Conservation (phyloP, 2,113 vertebrate genomes). For the Lota lota region DNA sequence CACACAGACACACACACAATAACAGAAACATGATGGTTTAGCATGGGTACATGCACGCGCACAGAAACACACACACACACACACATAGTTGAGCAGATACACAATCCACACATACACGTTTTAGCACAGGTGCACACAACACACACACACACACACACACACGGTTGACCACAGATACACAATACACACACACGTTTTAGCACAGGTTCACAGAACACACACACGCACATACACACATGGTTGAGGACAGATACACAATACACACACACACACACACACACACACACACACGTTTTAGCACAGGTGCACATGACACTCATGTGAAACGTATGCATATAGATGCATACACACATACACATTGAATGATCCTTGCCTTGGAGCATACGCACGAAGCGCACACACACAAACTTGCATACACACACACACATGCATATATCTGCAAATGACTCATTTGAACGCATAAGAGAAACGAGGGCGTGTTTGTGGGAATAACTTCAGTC, state of each 20-base stretch:
- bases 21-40: neutral
- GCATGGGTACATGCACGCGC: slow-evolving; percentile 3
- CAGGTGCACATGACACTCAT: neutral
- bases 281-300: neutral
- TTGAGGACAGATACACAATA: neutral
- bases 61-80: slow-evolving; percentile 17
- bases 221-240: slow-evolving; percentile 14
- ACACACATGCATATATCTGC: slow-evolving; percentile 12
- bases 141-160: neutral
- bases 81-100: neutral
- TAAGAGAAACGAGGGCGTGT: slow-evolving; percentile 17
- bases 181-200: slow-evolving; percentile 13
- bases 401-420: slow-evolving; percentile 5
- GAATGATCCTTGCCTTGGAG: neutral
- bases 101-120: too few species aligned
- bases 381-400: neutral
- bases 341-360: neutral
- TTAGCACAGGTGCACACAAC: neutral
- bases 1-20: slow-evolving; percentile 11
- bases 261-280: slow-evolving; percentile 28
- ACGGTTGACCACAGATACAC: too few species aligned
- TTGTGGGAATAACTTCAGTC: slow-evolving; percentile 34
- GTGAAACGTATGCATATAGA: neutral
- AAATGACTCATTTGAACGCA: slow-evolving; percentile 1
- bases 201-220: neutral